Evolutionary conservation across 2,113 vertebrate species (phyloP).

Genomic region (Rhynchomys soricoides): DNA sequence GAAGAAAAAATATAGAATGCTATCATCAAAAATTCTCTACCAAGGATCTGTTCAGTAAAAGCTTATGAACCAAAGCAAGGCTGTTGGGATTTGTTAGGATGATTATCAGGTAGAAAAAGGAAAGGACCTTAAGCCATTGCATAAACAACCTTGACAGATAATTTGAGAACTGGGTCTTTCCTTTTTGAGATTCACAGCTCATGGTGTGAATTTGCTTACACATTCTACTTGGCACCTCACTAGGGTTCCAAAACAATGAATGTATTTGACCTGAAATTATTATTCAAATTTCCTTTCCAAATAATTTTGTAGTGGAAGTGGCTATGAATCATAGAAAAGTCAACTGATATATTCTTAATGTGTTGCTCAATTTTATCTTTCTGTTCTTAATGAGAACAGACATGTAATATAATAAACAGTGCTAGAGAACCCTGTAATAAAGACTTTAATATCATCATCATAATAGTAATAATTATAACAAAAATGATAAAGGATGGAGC

Average conservation of each 20-base stretch:
- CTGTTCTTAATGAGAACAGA: constrained; percentile 22
- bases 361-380: background rate
- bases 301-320: background rate
- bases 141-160: too few species aligned
- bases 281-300: background rate
- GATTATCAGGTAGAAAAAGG: background rate
- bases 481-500: background rate
- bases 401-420: background rate
- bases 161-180: background rate
- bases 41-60: background rate
- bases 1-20: too few species aligned
- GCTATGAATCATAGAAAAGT: background rate
- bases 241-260: background rate
- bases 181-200: background rate
- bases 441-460: background rate
- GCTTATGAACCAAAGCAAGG: background rate
- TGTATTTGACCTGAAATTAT: background rate
- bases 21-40: background rate
- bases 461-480: background rate
- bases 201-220: background rate
- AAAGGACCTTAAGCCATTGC: background rate
- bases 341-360: background rate
- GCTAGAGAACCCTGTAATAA: background rate
- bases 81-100: rapidly evolving
- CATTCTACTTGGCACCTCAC: rapidly evolving